These are phyloP conservation scores for Dasypus novemcinctus DNA, from an alignment of 2,113 vertebrate genomes.

Conservation along the genomic window DNA sequence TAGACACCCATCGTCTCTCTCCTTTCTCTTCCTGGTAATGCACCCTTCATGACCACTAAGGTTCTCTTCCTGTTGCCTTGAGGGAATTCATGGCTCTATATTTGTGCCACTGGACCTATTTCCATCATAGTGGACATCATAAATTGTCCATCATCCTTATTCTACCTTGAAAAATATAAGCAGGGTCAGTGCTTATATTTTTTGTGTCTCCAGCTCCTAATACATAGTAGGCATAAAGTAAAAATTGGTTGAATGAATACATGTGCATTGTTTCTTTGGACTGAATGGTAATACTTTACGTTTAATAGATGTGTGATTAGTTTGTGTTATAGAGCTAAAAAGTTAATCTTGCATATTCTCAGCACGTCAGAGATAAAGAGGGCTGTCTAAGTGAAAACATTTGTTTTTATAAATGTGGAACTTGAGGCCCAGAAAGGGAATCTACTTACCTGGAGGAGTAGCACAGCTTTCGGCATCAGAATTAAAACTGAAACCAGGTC, in stretches of 20 bases:
- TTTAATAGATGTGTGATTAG: not conserved
- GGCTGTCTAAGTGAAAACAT: not conserved
- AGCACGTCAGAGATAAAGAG: not conserved
- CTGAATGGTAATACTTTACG: not conserved
- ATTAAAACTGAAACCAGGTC: not conserved
- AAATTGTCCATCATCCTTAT: not conserved
- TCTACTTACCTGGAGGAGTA: not conserved
- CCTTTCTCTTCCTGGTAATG: not conserved
- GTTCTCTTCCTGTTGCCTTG: no score
- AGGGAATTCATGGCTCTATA: not conserved
- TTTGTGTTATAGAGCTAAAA: conserved; percentile 1
- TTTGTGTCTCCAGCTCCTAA: not conserved
- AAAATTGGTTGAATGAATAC: not conserved
- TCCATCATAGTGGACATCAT: not conserved
- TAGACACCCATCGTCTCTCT: not conserved
- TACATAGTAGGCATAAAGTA: not conserved
- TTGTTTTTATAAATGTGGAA: not conserved
- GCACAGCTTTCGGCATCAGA: not conserved
- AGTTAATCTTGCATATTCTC: not conserved
- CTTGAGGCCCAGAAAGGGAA: not conserved
- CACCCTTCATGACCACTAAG: not conserved
- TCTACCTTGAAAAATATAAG: not conserved
- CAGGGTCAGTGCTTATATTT: not conserved
- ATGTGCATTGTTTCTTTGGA: not conserved
- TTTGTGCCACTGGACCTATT: not conserved